Percentiles rank a stretch among this genome's conserved stretches.
These are phyloP conservation scores for Falco berigora DNA, from an alignment of 2,797 vertebrate genomes.

Conservation along the genomic window DNA sequence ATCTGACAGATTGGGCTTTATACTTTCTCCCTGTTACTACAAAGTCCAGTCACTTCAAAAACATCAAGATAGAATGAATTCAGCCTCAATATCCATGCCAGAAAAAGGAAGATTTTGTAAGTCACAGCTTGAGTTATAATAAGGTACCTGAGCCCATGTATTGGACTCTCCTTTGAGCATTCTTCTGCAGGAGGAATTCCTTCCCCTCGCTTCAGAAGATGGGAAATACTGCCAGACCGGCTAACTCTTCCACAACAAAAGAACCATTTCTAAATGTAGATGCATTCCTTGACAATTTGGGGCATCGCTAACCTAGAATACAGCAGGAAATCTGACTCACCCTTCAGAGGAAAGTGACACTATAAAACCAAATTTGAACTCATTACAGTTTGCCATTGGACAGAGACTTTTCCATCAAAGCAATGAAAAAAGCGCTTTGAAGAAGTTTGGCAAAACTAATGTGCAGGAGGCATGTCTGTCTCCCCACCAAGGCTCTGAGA, in stretches of 20 bases:
- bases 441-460: neutral
- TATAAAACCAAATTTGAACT: neutral
- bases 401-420: neutral
- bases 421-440: neutral
- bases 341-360: neutral
- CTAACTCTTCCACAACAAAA: neutral
- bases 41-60: neutral
- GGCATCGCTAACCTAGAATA: neutral
- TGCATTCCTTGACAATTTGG: neutral
- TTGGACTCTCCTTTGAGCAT: neutral
- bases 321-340: neutral
- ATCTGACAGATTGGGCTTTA: neutral
- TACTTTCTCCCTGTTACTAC: neutral
- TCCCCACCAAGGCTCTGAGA: neutral
- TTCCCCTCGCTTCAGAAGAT: neutral
- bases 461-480: neutral
- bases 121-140: neutral
- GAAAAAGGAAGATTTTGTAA: neutral
- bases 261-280: neutral
- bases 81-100: neutral
- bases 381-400: neutral
- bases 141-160: neutral
- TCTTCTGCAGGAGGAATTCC: neutral
- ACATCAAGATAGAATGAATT: neutral
- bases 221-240: neutral